Percentiles rank a stretch among this genome's conserved stretches.
phyloP scores from a whole-genome alignment of 2,888 invertebrate species.

The Lochmaea capreae region DNA sequence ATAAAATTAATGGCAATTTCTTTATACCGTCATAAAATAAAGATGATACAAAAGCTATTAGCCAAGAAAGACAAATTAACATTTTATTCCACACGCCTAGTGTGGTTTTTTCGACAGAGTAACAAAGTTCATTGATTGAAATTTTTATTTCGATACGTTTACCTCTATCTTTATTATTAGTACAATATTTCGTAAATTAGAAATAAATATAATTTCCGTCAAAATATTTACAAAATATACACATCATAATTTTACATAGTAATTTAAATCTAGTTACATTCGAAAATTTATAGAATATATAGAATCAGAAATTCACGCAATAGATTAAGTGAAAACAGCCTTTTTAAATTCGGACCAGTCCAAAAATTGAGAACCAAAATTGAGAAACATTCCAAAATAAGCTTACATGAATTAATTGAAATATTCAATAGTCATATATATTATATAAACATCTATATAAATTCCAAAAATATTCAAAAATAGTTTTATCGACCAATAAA shows the following conservation, averaged over 20 bases:
- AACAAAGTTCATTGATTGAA: neutral
- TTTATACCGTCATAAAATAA: neutral
- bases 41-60: neutral
- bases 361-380: conserved; percentile 25
- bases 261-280: conserved; percentile 49
- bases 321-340: conserved; percentile 59
- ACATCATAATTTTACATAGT: conserved; percentile 55
- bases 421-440: neutral
- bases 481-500: neutral
- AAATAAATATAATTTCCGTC: conserved; percentile 55
- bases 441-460: neutral
- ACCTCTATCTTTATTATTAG: conserved; percentile 26
- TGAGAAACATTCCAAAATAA: neutral
- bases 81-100: neutral
- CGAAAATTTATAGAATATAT: conserved; percentile 49
- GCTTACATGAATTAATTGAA: neutral
- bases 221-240: conserved; percentile 60
- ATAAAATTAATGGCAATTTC: conserved; percentile 3
- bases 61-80: neutral
- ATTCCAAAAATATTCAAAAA: conserved; percentile 1
- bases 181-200: conserved; percentile 51
- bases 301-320: conserved; percentile 41
- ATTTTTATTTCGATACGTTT: conserved; percentile 7
- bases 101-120: no score
- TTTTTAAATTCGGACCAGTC: conserved; percentile 49